These are phyloP conservation scores for Chloebia gouldiae DNA, from an alignment of 2,113 vertebrate genomes.

Conservation along the genomic window DNA sequence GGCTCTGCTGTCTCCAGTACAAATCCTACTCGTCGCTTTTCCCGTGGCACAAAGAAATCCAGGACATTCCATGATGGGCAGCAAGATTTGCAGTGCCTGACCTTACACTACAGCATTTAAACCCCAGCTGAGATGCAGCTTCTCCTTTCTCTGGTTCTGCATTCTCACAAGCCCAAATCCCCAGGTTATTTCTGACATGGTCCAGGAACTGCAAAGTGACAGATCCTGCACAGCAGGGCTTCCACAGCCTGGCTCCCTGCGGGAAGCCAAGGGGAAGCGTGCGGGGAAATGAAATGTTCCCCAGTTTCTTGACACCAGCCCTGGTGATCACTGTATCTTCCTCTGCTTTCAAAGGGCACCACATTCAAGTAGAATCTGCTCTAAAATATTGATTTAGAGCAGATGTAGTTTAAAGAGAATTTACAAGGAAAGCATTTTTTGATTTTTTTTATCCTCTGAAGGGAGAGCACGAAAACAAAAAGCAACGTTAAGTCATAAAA, in stretches of 20 bases:
- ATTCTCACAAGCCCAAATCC: not conserved
- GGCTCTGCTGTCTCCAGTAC: not conserved
- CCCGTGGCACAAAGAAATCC: not conserved
- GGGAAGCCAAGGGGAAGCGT: accelerated
- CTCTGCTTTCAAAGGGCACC: not conserved
- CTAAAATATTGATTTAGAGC: constrained; percentile 6
- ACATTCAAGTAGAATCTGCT: not conserved
- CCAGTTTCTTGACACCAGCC: not conserved
- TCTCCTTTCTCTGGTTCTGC: not conserved
- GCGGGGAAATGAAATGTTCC: not conserved
- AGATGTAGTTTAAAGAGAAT: constrained; percentile 13
- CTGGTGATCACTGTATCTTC: not conserved
- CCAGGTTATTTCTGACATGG: not conserved
- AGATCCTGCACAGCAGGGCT: not conserved
- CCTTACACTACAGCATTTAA: not conserved
- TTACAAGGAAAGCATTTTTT: not conserved
- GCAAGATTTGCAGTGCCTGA: not conserved
- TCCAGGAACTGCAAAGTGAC: not conserved
- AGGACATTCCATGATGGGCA: not conserved
- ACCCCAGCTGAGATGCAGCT: not conserved
- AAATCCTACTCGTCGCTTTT: not conserved
- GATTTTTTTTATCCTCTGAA: constrained; percentile 12
- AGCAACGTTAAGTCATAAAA: not conserved
- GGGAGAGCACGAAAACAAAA: constrained; percentile 13
- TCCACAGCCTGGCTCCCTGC: not conserved